A percentile compares a stretch with the other conserved stretches of the same genome.
Conservation (phyloP, 2,113 vertebrate genomes). For the Podarcis raffonei region DNA sequence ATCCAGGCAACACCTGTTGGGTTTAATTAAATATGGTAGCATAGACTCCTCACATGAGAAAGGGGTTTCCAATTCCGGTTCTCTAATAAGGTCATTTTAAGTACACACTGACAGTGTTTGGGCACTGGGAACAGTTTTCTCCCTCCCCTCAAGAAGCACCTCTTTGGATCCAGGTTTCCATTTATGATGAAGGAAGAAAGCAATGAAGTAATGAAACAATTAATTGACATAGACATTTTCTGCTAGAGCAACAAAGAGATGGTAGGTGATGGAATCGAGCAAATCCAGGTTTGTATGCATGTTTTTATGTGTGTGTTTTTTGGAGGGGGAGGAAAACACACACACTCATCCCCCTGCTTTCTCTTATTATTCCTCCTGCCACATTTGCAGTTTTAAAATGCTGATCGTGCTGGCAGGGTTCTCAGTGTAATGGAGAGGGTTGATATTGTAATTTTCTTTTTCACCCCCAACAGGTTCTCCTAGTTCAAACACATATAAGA, state of each 20-base stretch:
- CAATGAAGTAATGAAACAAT: background rate
- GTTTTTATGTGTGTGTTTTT: background rate
- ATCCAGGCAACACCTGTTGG: background rate
- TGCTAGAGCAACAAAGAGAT: background rate
- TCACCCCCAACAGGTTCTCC: background rate
- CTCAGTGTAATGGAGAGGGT: conserved; percentile 1
- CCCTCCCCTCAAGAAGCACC: background rate
- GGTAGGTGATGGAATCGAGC: background rate
- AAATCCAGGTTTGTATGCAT: background rate
- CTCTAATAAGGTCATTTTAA: background rate
- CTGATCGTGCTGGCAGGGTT: conserved; percentile 13
- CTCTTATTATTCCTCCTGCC: conserved; percentile 15
- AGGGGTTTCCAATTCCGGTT: background rate
- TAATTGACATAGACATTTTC: background rate
- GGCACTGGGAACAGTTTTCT: background rate
- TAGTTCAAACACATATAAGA: conserved; percentile 7
- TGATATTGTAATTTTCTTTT: conserved; percentile 9
- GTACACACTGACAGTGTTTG: background rate
- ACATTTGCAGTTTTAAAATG: conserved; percentile 3
- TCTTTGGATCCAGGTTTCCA: background rate
- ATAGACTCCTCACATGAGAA: background rate
- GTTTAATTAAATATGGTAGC: background rate
- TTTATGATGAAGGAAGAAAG: background rate
- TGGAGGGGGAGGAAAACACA: background rate
- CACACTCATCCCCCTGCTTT: background rate